Conservation (phyloP, 2,888 invertebrate species). For the Drosophila meridiana region DNA sequence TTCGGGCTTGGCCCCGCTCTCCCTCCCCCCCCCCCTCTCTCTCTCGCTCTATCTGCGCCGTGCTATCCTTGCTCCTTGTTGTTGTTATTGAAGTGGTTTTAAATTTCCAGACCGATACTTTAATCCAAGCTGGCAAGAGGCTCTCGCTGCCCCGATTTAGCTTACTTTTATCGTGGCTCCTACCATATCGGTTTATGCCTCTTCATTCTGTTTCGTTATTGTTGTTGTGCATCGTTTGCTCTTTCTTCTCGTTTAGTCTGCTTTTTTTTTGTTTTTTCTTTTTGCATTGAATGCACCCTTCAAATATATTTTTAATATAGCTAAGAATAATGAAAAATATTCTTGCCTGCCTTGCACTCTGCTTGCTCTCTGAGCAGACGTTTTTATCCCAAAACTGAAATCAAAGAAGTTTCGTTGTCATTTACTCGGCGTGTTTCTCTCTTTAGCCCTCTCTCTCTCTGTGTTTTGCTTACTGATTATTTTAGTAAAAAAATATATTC, state of each 20-base stretch:
- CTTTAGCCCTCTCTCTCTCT: not conserved
- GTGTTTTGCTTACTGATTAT: not conserved
- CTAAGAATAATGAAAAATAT: constrained; percentile 38
- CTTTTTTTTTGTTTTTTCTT: not conserved
- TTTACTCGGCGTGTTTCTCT: not conserved
- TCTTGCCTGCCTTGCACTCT: constrained; percentile 8
- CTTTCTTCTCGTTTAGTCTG: constrained; percentile 23
- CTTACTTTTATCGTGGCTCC: constrained; percentile 48
- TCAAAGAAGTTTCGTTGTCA: constrained; percentile 22
- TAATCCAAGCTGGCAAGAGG: constrained; percentile 59
- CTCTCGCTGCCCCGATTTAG: constrained; percentile 32
- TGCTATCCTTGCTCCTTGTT: constrained; percentile 14
- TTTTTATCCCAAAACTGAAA: constrained; percentile 11
- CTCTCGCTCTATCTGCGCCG: not conserved
- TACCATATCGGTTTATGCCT: constrained; percentile 22
- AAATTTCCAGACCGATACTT: constrained; percentile 67
- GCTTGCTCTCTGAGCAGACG: not conserved
- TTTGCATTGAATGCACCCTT: constrained; percentile 31
- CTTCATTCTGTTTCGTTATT: constrained; percentile 7
- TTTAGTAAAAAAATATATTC: not conserved
- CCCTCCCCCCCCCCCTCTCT: not conserved
- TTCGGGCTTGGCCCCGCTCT: not conserved
- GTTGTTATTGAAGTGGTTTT: constrained; percentile 57
- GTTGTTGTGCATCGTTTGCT: constrained; percentile 51
- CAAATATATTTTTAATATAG: constrained; percentile 32